A percentile compares a stretch with the other conserved stretches of the same genome.
phyloP scores from a whole-genome alignment of 2,888 invertebrate genomes.

The Epiperipatus broadwayi region DNA sequence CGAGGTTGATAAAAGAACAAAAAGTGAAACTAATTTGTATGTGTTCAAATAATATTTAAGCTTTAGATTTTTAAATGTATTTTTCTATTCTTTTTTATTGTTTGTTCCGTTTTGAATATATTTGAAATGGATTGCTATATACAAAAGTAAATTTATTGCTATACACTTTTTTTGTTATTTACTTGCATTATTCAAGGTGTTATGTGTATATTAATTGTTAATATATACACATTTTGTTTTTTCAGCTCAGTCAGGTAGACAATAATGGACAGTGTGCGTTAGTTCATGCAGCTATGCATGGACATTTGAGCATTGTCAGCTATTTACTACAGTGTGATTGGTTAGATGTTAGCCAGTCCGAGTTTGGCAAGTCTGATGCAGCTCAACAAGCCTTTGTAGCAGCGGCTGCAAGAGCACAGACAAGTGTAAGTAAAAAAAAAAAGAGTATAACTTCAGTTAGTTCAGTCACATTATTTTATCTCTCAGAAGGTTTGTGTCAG shows the following conservation, averaged over 20 bases:
- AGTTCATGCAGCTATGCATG: constrained; percentile 73
- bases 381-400: constrained; percentile 71
- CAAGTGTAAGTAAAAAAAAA: constrained; percentile 39
- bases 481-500: no score
- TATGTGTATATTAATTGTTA: neutral
- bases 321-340: constrained; percentile 73
- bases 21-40: no score
- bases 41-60: no score
- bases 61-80: neutral
- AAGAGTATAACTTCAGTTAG: constrained; percentile 8
- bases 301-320: constrained; percentile 64
- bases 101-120: no score
- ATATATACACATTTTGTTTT: neutral
- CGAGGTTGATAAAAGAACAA: no score
- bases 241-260: constrained; percentile 27
- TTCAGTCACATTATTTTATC: constrained; percentile 10
- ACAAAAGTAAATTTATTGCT: no score
- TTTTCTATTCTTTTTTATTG: constrained; percentile 5
- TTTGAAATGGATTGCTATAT: no score
- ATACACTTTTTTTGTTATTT: neutral
- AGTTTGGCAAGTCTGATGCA: constrained; percentile 51
- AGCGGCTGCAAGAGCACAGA: constrained; percentile 66
- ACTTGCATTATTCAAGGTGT: neutral
- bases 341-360: constrained; percentile 37
- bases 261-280: constrained; percentile 43